phyloP scores from a whole-genome alignment of 2,113 vertebrate genomes.

The Apteryx mantelli region DNA sequence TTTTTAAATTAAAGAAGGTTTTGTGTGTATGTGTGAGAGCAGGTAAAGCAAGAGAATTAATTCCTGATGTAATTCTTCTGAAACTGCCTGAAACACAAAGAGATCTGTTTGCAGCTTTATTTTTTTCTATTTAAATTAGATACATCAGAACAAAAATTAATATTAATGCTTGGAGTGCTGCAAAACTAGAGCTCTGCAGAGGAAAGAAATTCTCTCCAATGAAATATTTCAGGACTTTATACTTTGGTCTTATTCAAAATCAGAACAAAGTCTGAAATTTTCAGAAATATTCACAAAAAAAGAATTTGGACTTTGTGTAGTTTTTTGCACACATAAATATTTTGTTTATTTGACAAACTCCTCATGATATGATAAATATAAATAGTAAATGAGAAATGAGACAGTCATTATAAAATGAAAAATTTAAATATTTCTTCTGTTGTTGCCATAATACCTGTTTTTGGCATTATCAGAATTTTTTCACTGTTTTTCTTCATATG shows the following conservation, averaged over 20 bases:
- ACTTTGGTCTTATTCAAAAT: neutral
- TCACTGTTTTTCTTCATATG: neutral
- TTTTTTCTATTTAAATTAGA: conserved; percentile 12
- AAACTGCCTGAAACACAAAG: neutral
- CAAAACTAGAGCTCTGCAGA: neutral
- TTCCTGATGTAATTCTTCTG: neutral
- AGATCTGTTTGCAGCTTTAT: neutral
- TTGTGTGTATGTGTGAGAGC: neutral
- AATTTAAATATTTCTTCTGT: neutral
- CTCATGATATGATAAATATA: neutral
- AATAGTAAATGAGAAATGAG: neutral
- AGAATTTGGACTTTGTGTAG: neutral
- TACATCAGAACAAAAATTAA: neutral
- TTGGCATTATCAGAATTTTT: neutral
- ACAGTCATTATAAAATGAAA: neutral
- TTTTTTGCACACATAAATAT: neutral
- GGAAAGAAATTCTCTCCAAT: neutral
- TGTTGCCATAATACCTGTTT: neutral
- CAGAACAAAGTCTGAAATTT: neutral
- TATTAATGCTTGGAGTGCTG: neutral
- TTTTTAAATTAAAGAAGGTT: neutral
- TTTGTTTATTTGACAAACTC: neutral
- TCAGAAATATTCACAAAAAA: neutral
- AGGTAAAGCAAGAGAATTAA: neutral
- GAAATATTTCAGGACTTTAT: neutral